These are phyloP conservation scores for Bufo bufo DNA, from an alignment of 2,113 vertebrate species.

Conservation along the genomic window DNA sequence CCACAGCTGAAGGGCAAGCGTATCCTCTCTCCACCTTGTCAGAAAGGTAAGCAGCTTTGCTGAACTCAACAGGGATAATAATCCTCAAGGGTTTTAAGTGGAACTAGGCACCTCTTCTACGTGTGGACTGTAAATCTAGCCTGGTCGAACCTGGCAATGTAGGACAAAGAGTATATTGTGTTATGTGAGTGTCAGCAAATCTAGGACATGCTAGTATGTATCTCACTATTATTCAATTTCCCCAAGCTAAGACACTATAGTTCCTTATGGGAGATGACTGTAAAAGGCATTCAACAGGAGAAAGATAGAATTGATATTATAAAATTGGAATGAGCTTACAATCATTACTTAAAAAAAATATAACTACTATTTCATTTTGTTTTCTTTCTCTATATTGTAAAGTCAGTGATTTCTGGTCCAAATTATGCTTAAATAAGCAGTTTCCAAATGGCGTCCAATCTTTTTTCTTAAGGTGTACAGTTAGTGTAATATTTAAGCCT, in stretches of 20 bases:
- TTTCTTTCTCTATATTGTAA: neutral
- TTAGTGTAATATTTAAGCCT: neutral
- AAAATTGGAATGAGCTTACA: conserved; percentile 10
- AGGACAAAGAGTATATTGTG: conserved; percentile 73
- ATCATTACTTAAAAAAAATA: neutral
- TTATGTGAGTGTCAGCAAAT: conserved; percentile 77
- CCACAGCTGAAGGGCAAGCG: conserved; percentile 74
- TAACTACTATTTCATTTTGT: neutral
- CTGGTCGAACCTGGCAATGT: conserved; percentile 75
- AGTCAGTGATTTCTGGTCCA: neutral
- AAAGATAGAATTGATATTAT: neutral
- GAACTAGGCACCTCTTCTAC: conserved; percentile 74
- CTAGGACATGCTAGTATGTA: conserved; percentile 61
- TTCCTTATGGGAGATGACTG: conserved; percentile 12
- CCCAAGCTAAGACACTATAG: conserved; percentile 35
- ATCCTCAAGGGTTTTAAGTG: conserved; percentile 80
- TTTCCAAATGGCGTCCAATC: conserved; percentile 2
- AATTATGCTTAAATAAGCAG: conserved; percentile 11
- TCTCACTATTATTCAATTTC: conserved; percentile 36
- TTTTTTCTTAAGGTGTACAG: conserved; percentile 10
- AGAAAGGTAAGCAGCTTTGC: conserved; percentile 84
- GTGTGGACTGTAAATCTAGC: conserved; percentile 72
- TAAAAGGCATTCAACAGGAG: conserved; percentile 48
- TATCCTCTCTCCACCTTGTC: conserved; percentile 78
- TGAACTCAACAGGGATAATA: conserved; percentile 83